A percentile compares a stretch with the other conserved stretches of the same genome.
Evolutionary conservation across 2,888 invertebrate species (phyloP).

Genomic region (Schizotus pectinicornis): DNA sequence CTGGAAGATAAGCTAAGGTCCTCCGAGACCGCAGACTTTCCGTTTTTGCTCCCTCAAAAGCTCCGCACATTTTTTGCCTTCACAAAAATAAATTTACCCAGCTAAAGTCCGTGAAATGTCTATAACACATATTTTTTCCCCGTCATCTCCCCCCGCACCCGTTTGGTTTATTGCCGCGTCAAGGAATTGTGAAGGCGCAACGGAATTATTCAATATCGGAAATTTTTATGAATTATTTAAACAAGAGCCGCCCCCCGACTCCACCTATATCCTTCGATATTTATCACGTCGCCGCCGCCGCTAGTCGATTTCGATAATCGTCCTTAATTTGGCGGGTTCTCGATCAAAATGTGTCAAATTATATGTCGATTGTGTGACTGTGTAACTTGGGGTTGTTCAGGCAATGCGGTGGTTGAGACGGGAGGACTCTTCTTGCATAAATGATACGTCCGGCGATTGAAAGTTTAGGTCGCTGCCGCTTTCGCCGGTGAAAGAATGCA

Average conservation of each 20-base stretch:
- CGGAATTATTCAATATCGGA: constrained; percentile 27
- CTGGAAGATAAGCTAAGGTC: constrained; percentile 41
- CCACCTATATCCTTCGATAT: constrained; percentile 10
- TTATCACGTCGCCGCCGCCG: constrained; percentile 1
- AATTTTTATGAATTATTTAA: constrained; percentile 30
- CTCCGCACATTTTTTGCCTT: constrained; percentile 25
- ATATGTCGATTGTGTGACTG: background rate
- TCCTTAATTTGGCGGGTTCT: background rate
- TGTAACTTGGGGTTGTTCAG: constrained; percentile 13
- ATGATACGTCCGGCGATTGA: constrained; percentile 20
- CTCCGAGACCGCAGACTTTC: constrained; percentile 39
- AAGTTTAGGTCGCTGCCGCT: constrained; percentile 18
- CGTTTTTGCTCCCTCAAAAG: constrained; percentile 35
- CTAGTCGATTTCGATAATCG: background rate
- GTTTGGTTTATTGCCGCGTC: constrained; percentile 30
- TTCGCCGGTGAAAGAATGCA: constrained; percentile 14
- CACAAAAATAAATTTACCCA: constrained; percentile 42
- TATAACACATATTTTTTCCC: constrained; percentile 41
- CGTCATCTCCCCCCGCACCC: constrained; percentile 2
- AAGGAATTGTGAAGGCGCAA: constrained; percentile 24
- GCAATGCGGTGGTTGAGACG: constrained; percentile 11
- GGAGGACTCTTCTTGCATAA: constrained; percentile 15
- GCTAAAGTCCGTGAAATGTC: constrained; percentile 46
- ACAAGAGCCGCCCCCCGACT: constrained; percentile 6
- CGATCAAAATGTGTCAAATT: constrained; percentile 14